Evolutionary conservation across 1,140 invertebrate species (phyloP), one percentile per base, ranked within the genome.

Genomic region (Prorops nasuta): DNA sequence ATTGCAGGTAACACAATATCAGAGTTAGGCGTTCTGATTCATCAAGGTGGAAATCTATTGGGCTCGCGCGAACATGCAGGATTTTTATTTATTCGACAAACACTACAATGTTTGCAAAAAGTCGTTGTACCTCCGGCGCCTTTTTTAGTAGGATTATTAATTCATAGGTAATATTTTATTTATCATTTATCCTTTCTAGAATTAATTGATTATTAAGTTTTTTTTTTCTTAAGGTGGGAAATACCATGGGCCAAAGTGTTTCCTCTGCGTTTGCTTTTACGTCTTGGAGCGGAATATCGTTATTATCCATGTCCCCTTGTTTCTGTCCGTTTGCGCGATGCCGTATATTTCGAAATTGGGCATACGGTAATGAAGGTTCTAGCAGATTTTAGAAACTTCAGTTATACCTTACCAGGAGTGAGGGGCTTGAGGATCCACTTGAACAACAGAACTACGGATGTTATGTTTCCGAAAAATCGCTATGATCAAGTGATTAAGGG

Each of bases 361-460:
- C 90, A 94, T 61, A 94, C 92, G 7, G 92, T 95, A 38, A 92
- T 94, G 77, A 94, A 92, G 78, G 80, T 94, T 28, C 72, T 94
- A 44, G 90, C 90, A 3, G 92, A 94, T 79, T 94, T 94, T 69
- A 80, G 90, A 44, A 93, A 92, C 71, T 94, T 86, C 70, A 84
- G 89, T 3, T 95, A 94, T 65, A 90, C 88, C 16, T 71, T 95
- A 53, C 88, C 89, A 2, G 81, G 83, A 18, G 87, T 94, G 1
- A 78, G 84, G 42, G 91, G 91, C 1, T 70, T 94, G 32, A 84
- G 84, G 0, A 90, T 94, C 53, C 90, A 92, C 61, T 89, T 94
- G 84, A 88, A 91, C 72, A 90, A 91, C 58, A 85, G 88, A 59
- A 86, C 87, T 61, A 93, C 90, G 0, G 84, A 83, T 9, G 85